Percentiles rank a stretch among this genome's conserved stretches.
Conservation (phyloP, 1,140 invertebrate genomes). For the Sminthurinus signatus region DNA sequence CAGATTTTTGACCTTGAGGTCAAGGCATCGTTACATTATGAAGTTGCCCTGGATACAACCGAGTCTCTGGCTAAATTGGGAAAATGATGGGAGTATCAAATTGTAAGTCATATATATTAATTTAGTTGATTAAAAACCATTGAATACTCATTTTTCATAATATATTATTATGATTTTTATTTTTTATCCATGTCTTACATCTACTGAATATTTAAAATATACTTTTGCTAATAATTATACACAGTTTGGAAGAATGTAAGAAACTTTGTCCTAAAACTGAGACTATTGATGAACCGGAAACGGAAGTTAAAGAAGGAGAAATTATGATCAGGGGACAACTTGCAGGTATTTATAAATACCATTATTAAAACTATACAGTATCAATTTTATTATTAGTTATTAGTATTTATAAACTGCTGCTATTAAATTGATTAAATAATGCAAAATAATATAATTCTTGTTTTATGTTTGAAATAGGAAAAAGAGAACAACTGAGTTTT, state of each 20-base stretch:
- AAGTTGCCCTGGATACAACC: constrained; percentile 44
- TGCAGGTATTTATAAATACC: neutral
- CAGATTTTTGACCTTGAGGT: too few relatives aligned
- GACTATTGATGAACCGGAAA: neutral
- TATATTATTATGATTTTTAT: constrained; percentile 5
- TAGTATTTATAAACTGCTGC: neutral
- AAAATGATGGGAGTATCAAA: constrained; percentile 57
- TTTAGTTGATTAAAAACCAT: neutral
- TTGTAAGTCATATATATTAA: constrained; percentile 53
- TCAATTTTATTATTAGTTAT: neutral
- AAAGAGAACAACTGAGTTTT: constrained; percentile 45
- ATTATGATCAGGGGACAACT: neutral
- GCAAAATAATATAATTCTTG: neutral
- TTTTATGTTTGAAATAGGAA: neutral
- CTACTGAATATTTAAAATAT: neutral
- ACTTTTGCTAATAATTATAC: neutral
- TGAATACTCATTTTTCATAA: neutral
- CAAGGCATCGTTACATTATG: too few relatives aligned
- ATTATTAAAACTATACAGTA: neutral
- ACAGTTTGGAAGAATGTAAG: constrained; percentile 12
- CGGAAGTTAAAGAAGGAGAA: neutral
- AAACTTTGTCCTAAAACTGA: neutral
- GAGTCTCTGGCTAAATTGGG: constrained; percentile 60
- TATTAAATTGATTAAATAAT: neutral
- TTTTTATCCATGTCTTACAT: neutral